phyloP scores from a whole-genome alignment of 2,113 vertebrate species.

The Trichomycterus rosablanca region DNA sequence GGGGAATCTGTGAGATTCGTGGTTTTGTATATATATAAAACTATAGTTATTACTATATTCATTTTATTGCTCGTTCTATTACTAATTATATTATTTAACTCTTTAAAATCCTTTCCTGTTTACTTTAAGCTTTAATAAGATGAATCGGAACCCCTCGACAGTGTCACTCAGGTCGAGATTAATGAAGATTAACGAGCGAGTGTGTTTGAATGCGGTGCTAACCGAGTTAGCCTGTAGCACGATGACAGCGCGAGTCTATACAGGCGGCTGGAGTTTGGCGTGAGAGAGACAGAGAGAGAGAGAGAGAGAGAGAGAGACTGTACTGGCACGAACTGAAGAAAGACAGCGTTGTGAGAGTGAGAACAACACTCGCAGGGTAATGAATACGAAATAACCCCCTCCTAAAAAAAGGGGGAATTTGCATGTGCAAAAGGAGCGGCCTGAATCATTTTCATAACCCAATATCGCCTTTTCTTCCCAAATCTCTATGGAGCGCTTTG shows the following conservation, averaged over 20 bases:
- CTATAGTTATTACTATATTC: too few relatives aligned
- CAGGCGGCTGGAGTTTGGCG: slow-evolving; percentile 1
- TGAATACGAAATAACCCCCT: slow-evolving; percentile 46
- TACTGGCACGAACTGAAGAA: slow-evolving; percentile 29
- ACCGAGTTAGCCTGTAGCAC: slow-evolving; percentile 21
- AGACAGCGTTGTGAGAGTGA: slow-evolving; percentile 41
- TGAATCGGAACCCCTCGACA: neutral
- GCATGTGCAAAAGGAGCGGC: slow-evolving; percentile 61
- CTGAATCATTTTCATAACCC: slow-evolving; percentile 76
- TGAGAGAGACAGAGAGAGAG: too few relatives aligned
- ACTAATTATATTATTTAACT: too few relatives aligned
- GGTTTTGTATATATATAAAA: too few relatives aligned
- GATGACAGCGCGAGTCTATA: neutral
- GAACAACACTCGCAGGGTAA: slow-evolving; percentile 46
- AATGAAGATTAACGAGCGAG: slow-evolving; percentile 32
- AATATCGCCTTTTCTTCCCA: slow-evolving; percentile 78
- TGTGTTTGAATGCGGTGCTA: slow-evolving; percentile 10
- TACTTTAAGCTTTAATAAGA: neutral
- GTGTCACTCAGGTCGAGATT: slow-evolving; percentile 4
- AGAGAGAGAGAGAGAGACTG: too few relatives aligned
- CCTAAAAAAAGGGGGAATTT: slow-evolving; percentile 46
- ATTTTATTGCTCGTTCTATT: too few relatives aligned
- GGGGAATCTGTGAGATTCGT: too few relatives aligned
- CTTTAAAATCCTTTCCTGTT: slow-evolving; percentile 14
- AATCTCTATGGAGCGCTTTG: slow-evolving; percentile 83